These are phyloP conservation scores for Calcarius lapponicus DNA, from an alignment of 2,797 vertebrate genomes.

Conservation along the genomic window DNA sequence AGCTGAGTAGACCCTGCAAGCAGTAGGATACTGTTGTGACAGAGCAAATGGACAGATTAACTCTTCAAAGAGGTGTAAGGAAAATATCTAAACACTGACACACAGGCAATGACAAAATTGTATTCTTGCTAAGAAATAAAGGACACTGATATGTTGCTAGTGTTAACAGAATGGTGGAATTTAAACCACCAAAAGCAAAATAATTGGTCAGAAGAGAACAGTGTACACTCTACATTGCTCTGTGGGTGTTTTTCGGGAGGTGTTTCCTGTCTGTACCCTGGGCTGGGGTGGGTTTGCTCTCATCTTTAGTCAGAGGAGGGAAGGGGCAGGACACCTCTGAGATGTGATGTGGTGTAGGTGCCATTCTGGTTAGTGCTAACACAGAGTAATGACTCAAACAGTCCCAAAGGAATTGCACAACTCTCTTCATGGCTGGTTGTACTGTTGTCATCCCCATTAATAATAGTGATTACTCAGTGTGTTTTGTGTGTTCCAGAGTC, in stretches of 20 bases:
- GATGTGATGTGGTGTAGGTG: neutral
- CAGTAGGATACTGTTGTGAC: neutral
- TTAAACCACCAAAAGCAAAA: neutral
- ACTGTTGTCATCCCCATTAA: neutral
- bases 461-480: neutral
- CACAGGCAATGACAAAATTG: neutral
- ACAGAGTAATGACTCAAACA: neutral
- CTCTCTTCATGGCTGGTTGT: neutral
- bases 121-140: neutral
- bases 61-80: neutral
- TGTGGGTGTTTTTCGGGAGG: neutral
- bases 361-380: neutral
- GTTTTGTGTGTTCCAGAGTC: neutral
- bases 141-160: neutral
- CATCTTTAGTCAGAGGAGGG: neutral
- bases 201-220: neutral
- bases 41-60: neutral
- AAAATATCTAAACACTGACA: neutral
- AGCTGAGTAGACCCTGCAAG: neutral
- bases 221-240: accelerated
- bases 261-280: neutral
- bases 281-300: neutral
- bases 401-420: neutral
- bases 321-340: neutral
- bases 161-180: neutral